Conservation (phyloP, 2,888 invertebrate species). For the Ganaspis brasiliensis region DNA sequence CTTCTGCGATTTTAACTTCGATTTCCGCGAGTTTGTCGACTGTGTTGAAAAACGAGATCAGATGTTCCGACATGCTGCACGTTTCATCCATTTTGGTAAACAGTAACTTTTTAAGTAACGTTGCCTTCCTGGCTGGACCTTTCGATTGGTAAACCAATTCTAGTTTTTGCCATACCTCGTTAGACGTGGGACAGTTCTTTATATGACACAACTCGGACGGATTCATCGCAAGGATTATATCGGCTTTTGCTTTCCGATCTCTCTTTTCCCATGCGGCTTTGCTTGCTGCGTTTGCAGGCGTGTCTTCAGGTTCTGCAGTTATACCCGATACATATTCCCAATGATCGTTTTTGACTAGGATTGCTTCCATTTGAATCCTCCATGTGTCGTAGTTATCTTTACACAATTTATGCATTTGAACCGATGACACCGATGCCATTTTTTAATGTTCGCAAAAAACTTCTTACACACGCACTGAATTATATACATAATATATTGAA, state of each 20-base stretch:
- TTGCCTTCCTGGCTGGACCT: constrained; percentile 56
- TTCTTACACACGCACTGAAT: neutral
- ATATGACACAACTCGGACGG: constrained; percentile 50
- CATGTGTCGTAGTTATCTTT: no score
- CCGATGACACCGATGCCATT: no score
- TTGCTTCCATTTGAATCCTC: neutral
- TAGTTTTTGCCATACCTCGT: constrained; percentile 50
- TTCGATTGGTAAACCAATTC: constrained; percentile 44
- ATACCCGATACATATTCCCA: no score
- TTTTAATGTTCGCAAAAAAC: neutral
- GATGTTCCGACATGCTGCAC: constrained; percentile 52
- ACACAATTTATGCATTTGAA: no score
- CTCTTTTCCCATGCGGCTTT: constrained; percentile 18
- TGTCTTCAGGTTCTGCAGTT: no score
- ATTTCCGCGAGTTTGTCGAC: constrained; percentile 53
- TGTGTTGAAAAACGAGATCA: constrained; percentile 49
- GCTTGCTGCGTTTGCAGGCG: no score
- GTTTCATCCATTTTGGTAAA: constrained; percentile 51
- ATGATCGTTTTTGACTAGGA: no score
- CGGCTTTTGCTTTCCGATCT: constrained; percentile 51
- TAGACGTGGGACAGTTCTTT: constrained; percentile 51
- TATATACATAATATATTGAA: no score
- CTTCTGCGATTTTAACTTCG: constrained; percentile 48
- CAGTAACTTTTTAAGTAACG: constrained; percentile 52
- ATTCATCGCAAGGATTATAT: constrained; percentile 50